Evolutionary conservation across 2,113 vertebrate genomes (phyloP).

Genomic region (Silurus meridionalis): DNA sequence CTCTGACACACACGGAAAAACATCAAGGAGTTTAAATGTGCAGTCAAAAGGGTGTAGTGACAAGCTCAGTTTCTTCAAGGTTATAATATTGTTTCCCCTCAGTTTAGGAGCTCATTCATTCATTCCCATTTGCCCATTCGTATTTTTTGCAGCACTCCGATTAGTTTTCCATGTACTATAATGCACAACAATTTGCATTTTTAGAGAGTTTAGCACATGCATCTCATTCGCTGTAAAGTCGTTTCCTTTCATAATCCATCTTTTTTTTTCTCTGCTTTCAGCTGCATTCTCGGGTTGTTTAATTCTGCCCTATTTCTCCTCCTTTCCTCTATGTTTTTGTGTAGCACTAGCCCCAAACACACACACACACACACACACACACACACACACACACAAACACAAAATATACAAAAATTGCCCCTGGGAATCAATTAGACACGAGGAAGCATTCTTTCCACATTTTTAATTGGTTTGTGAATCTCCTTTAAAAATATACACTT

Average conservation of each 20-base stretch:
- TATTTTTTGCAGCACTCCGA: background rate
- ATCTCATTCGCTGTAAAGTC: background rate
- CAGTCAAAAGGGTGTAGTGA: background rate
- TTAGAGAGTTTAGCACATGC: background rate
- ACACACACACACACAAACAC: conserved; percentile 11
- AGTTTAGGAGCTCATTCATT: background rate
- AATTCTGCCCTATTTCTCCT: conserved; percentile 2
- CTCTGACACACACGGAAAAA: background rate
- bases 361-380: background rate
- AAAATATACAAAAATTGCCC: conserved; percentile 28
- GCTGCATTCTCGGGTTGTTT: background rate
- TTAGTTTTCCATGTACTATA: background rate
- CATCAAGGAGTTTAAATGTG: background rate
- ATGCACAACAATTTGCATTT: background rate
- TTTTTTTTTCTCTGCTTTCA: background rate
- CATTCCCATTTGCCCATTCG: background rate
- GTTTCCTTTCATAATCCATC: background rate
- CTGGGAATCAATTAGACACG: conserved; percentile 34
- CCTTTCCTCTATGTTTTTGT: conserved; percentile 8
- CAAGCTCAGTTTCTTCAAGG: conserved; percentile 9
- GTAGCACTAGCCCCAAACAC: background rate
- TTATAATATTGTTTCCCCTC: background rate
- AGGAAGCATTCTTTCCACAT: conserved; percentile 23
- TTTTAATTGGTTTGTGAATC: conserved; percentile 31
- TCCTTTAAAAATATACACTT: conserved; percentile 3